Evolutionary conservation across 2,888 invertebrate genomes (phyloP).

Genomic region (Microplitis manilae): DNA sequence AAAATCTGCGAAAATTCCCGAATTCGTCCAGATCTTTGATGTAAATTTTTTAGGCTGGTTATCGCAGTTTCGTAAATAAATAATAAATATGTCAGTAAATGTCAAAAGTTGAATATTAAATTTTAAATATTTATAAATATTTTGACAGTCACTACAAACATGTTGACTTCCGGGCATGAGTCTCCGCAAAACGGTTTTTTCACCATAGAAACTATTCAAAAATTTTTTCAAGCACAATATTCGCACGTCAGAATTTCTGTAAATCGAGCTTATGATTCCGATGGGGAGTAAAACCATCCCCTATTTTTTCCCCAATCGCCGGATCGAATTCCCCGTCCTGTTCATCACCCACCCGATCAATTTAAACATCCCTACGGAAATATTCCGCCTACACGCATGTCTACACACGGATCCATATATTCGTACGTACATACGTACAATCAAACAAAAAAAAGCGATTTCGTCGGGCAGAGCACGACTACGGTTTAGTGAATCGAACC

Average conservation of each 20-base stretch:
- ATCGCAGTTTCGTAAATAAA: too few relatives aligned
- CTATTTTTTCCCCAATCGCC: constrained; percentile 14
- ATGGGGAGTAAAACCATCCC: constrained; percentile 7
- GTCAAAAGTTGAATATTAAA: too few relatives aligned
- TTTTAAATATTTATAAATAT: too few relatives aligned
- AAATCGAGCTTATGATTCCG: not conserved
- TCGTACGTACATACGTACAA: not conserved
- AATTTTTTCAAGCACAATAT: not conserved
- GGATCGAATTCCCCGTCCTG: constrained; percentile 35
- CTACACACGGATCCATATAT: constrained; percentile 15
- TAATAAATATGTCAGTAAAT: too few relatives aligned
- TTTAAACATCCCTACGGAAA: constrained; percentile 51
- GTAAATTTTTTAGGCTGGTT: too few relatives aligned
- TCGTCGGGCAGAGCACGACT: constrained; percentile 17
- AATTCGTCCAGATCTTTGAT: too few relatives aligned
- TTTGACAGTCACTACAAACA: too few relatives aligned
- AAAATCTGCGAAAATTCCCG: too few relatives aligned
- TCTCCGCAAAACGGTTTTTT: too few relatives aligned
- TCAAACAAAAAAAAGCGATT: constrained; percentile 36
- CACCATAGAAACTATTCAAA: not conserved
- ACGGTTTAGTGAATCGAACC: constrained; percentile 5
- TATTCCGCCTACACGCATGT: constrained; percentile 53
- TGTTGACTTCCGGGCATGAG: too few relatives aligned
- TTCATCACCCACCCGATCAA: constrained; percentile 43
- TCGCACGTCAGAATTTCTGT: not conserved